Evolutionary conservation across 1,140 invertebrate species (phyloP).

Genomic region (Steinernema khuongi): DNA sequence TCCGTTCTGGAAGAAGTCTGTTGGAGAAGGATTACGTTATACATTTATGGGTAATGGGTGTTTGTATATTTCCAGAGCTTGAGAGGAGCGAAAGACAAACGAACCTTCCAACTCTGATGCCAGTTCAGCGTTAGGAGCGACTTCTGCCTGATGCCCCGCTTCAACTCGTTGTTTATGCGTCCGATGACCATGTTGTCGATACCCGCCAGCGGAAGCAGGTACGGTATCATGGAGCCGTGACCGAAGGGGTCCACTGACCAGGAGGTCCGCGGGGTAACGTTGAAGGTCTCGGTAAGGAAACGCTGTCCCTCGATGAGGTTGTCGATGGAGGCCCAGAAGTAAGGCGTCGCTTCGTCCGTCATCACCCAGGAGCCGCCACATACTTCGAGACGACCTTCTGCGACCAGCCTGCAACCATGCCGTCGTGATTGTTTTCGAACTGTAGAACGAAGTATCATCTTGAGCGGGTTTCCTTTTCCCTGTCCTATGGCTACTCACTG

Average conservation of each 20-base stretch:
- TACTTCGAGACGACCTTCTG: conserved; percentile 35
- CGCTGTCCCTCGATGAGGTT: conserved; percentile 40
- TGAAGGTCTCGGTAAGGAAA: conserved; percentile 30
- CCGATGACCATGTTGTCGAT: conserved; percentile 38
- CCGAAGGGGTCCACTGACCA: conserved; percentile 46
- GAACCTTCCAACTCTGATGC: conserved; percentile 23
- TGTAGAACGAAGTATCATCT: no score
- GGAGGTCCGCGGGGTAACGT: conserved; percentile 31
- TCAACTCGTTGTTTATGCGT: conserved; percentile 37
- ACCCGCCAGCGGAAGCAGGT: conserved; percentile 30
- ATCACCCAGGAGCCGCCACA: conserved; percentile 43
- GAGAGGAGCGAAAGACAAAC: conserved; percentile 16
- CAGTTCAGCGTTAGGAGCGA: conserved; percentile 29
- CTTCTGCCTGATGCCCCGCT: conserved; percentile 22
- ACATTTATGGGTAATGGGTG: no score
- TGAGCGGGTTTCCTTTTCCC: no score
- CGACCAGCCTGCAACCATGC: conserved; percentile 32
- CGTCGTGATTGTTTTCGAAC: no score
- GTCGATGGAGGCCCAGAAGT: conserved; percentile 42
- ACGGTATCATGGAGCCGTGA: conserved; percentile 39
- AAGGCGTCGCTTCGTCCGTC: conserved; percentile 46
- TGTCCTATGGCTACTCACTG: no score
- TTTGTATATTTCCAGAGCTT: no score
- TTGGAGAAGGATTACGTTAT: conserved; percentile 26
- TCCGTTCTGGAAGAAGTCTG: conserved; percentile 21